Conservation (phyloP, 2,797 vertebrate species). For the Triplophysa bombifrons region DNA sequence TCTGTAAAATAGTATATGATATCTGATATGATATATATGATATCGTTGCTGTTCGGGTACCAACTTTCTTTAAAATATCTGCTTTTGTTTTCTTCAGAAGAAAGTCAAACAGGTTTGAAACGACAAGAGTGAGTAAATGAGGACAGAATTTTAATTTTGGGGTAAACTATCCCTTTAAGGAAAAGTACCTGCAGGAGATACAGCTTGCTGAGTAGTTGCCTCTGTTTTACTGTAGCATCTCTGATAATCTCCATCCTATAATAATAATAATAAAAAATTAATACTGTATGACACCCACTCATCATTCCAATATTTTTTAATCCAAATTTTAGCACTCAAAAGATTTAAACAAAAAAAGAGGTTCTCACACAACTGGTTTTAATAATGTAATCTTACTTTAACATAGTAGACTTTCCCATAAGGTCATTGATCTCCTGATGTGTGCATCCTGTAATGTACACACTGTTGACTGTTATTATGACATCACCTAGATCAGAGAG, state of each 20-base stretch:
- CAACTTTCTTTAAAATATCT: too few relatives aligned
- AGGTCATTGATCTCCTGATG: slow-evolving; percentile 80
- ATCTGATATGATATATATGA: too few relatives aligned
- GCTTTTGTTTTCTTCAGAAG: too few relatives aligned
- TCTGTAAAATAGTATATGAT: too few relatives aligned
- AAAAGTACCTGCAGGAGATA: slow-evolving; percentile 77
- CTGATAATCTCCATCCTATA: slow-evolving; percentile 78
- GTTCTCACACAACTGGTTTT: background rate
- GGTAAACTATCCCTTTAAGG: background rate
- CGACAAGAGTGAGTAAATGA: too few relatives aligned
- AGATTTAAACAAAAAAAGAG: background rate
- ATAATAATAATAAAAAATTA: background rate
- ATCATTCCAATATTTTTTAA: too few relatives aligned
- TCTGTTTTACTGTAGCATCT: slow-evolving; percentile 72
- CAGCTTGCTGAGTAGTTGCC: slow-evolving; percentile 78
- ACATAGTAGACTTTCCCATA: slow-evolving; percentile 73
- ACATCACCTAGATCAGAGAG: slow-evolving; percentile 74
- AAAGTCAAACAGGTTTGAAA: too few relatives aligned
- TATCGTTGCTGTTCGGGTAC: too few relatives aligned
- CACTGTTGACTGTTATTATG: slow-evolving; percentile 75
- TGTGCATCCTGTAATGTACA: slow-evolving; percentile 70
- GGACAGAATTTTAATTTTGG: too few relatives aligned
- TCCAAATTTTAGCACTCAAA: background rate
- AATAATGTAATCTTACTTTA: slow-evolving; percentile 72
- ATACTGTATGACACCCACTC: too few relatives aligned